These are phyloP conservation scores for Lithophane semibrunnea DNA, from an alignment of 2,888 invertebrate genomes.

Conservation along the genomic window DNA sequence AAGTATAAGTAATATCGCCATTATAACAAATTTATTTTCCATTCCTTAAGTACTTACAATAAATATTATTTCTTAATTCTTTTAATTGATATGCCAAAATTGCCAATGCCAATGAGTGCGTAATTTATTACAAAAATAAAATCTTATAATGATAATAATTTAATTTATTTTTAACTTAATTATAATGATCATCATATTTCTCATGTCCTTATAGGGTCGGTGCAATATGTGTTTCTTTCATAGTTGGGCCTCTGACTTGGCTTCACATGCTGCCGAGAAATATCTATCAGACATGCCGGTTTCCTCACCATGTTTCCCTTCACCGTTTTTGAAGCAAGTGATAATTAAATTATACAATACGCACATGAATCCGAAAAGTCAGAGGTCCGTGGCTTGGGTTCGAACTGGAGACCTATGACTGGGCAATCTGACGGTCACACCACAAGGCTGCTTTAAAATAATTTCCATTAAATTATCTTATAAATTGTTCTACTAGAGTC, in stretches of 20 bases:
- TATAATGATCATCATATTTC: neutral
- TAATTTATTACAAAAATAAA: slow-evolving; percentile 19
- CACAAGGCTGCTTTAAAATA: too few relatives aligned
- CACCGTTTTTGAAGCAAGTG: too few relatives aligned
- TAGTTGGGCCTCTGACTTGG: neutral
- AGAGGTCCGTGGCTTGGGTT: too few relatives aligned
- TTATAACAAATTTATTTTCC: neutral
- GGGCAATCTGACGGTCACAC: too few relatives aligned
- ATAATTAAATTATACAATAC: too few relatives aligned
- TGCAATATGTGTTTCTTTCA: neutral
- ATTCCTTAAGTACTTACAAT: neutral
- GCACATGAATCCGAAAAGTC: too few relatives aligned
- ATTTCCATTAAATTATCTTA: too few relatives aligned
- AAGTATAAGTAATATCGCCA: neutral
- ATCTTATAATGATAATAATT: slow-evolving; percentile 12
- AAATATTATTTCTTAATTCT: slow-evolving; percentile 12
- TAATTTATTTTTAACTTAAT: neutral
- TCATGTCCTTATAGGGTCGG: neutral
- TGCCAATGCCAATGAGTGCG: neutral
- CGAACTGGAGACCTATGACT: neutral
- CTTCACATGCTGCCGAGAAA: too few relatives aligned
- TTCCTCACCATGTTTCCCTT: too few relatives aligned
- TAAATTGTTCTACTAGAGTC: too few relatives aligned
- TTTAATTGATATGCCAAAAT: slow-evolving; percentile 13
- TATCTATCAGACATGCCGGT: too few relatives aligned